phyloP scores from a whole-genome alignment of 2,113 vertebrate genomes.

The Tringa solitaria region DNA sequence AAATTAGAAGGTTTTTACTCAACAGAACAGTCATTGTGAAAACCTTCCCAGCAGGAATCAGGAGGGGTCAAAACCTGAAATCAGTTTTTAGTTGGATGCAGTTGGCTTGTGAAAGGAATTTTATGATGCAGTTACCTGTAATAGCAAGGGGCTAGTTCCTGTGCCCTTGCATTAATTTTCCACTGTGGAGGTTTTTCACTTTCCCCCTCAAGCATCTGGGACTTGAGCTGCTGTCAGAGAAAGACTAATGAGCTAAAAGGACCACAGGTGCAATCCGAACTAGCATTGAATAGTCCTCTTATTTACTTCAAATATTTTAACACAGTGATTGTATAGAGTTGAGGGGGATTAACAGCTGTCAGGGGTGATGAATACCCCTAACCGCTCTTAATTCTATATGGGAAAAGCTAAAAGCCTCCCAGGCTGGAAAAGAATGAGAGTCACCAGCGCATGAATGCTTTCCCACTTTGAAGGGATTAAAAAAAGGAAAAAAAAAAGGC shows the following conservation, averaged over 20 bases:
- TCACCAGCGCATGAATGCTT: background rate
- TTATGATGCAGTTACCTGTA: background rate
- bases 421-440: background rate
- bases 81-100: background rate
- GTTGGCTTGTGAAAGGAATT: background rate
- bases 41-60: background rate
- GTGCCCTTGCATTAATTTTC: background rate
- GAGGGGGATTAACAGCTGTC: background rate
- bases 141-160: background rate
- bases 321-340: background rate
- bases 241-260: background rate
- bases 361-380: background rate
- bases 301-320: background rate
- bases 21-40: background rate
- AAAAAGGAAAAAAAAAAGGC: background rate
- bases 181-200: background rate
- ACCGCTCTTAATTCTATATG: background rate
- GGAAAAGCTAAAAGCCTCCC: background rate
- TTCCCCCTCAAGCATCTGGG: background rate
- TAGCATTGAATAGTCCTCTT: background rate
- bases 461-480: background rate
- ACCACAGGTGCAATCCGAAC: background rate
- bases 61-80: background rate
- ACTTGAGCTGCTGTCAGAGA: background rate
- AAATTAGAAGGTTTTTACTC: background rate